Conservation (phyloP, 2,113 vertebrate genomes). For the Nyctereutes procyonoides region DNA sequence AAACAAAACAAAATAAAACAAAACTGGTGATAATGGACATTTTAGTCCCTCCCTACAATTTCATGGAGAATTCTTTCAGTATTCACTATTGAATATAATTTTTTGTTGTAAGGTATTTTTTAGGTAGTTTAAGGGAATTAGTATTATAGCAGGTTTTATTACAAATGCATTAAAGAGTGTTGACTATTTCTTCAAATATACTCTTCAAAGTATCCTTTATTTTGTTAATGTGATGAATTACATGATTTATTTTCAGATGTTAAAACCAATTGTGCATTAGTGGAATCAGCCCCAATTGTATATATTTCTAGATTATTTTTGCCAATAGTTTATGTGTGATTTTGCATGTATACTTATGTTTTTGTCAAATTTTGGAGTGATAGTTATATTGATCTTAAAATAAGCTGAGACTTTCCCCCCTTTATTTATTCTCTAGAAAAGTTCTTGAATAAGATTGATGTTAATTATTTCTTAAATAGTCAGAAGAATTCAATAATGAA, state of each 20-base stretch:
- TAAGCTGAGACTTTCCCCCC: not conserved
- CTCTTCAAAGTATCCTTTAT: not conserved
- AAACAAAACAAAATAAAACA: too few species aligned
- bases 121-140: not conserved
- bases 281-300: not conserved
- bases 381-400: not conserved
- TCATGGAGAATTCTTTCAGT: not conserved
- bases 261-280: not conserved
- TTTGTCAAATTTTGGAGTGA: not conserved
- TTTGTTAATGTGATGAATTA: slow-evolving; percentile 21
- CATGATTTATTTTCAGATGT: slow-evolving; percentile 36
- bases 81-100: not conserved
- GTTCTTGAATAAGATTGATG: not conserved
- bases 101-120: not conserved
- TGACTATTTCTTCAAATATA: not conserved
- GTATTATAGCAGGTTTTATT: not conserved
- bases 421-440: not conserved
- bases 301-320: not conserved
- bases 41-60: not conserved
- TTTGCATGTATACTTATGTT: not conserved
- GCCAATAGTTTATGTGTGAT: slow-evolving; percentile 1
- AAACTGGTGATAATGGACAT: not conserved
- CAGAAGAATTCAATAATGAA: not conserved
- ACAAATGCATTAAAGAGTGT: not conserved
- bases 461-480: slow-evolving; percentile 36